These are phyloP conservation scores for Pseudocheirus occidentalis DNA, from an alignment of 2,797 vertebrate species.

Conservation along the genomic window DNA sequence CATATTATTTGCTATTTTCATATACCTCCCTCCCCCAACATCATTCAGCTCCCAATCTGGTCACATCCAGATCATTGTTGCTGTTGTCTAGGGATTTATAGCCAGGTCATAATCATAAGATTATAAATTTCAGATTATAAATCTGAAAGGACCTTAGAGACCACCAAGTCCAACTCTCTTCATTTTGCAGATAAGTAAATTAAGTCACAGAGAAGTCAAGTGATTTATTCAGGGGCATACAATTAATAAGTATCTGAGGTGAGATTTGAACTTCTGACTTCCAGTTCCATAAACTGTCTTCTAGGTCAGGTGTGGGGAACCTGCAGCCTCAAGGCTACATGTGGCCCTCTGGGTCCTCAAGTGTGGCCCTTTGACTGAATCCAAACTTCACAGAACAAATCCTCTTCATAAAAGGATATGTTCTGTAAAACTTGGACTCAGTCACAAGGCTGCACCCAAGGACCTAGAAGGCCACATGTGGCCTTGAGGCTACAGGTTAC, in stretches of 20 bases:
- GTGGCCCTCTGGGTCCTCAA: too few species aligned
- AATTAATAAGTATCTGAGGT: not conserved
- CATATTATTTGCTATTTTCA: not conserved
- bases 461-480: too few species aligned
- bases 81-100: not conserved
- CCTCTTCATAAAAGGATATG: too few species aligned
- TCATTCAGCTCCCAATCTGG: not conserved
- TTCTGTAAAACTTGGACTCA: too few species aligned
- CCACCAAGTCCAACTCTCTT: not conserved
- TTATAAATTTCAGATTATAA: not conserved
- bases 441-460: too few species aligned
- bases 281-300: not conserved
- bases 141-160: not conserved
- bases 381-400: too few species aligned
- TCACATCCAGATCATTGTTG: not conserved
- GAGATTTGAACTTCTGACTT: not conserved
- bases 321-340: too few species aligned
- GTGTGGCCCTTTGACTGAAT: too few species aligned
- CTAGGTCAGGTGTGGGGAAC: too few species aligned
- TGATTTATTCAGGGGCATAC: not conserved
- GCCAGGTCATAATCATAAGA: not conserved
- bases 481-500: too few species aligned
- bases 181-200: not conserved
- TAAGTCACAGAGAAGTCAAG: not conserved
- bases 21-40: not conserved